These are phyloP conservation scores for Epirrita christyi DNA, from an alignment of 2,888 invertebrate genomes.

Conservation along the genomic window DNA sequence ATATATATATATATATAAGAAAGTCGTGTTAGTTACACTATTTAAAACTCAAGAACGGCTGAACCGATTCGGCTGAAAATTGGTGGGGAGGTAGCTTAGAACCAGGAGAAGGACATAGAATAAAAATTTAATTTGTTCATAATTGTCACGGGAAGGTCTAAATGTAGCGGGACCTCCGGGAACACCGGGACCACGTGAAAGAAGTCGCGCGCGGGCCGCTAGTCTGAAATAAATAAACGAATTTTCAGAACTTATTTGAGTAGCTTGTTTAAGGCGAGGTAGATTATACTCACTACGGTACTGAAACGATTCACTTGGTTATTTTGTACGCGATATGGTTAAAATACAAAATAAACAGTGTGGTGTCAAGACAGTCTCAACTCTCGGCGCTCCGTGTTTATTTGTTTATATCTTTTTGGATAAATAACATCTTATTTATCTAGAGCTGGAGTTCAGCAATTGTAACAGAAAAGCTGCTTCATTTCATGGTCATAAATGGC, in stretches of 20 bases:
- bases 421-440: slow-evolving; percentile 68
- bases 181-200: too few species aligned
- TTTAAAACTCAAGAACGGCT: too few species aligned
- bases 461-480: slow-evolving; percentile 16
- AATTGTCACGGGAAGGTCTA: too few species aligned
- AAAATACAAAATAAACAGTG: slow-evolving; percentile 69
- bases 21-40: too few species aligned
- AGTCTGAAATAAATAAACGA: neutral
- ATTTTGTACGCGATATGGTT: slow-evolving; percentile 42
- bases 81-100: too few species aligned
- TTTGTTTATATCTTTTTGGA: slow-evolving; percentile 65
- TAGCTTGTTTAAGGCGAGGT: slow-evolving; percentile 15
- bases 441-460: slow-evolving; percentile 36
- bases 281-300: neutral
- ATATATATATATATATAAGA: too few species aligned
- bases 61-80: too few species aligned
- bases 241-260: slow-evolving; percentile 1
- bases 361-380: slow-evolving; percentile 64
- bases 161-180: too few species aligned
- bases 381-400: slow-evolving; percentile 55
- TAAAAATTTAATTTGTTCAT: too few species aligned
- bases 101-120: too few species aligned
- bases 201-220: too few species aligned
- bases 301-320: slow-evolving; percentile 16
- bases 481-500: too few species aligned